Conservation (phyloP, 2,797 vertebrate species). For the Mus caroli region DNA sequence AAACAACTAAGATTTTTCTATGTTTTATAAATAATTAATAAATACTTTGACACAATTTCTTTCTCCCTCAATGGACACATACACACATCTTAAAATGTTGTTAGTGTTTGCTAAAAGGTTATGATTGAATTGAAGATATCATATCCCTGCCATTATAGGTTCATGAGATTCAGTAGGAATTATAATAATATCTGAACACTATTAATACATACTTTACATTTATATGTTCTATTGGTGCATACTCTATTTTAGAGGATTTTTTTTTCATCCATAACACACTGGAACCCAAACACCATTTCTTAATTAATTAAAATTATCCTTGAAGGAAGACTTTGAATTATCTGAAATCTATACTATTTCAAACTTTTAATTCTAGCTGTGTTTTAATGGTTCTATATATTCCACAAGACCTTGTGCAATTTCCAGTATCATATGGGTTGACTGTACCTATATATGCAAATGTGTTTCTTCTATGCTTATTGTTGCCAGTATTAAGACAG, state of each 20-base stretch:
- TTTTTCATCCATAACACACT: neutral
- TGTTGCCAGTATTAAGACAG: too few relatives aligned
- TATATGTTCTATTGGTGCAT: neutral
- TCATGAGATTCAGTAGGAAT: neutral
- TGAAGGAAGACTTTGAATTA: neutral
- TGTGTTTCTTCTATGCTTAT: neutral
- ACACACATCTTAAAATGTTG: neutral
- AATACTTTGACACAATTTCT: neutral
- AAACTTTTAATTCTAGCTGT: neutral
- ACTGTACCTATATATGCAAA: accelerated
- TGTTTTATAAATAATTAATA: neutral
- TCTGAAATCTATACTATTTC: constrained; percentile 6
- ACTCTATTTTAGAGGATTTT: neutral
- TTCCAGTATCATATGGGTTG: neutral
- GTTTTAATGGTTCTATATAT: neutral
- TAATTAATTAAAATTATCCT: neutral
- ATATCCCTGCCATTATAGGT: neutral
- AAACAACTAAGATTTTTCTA: neutral
- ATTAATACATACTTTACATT: neutral
- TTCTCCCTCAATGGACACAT: neutral
- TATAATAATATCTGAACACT: neutral
- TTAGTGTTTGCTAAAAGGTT: neutral
- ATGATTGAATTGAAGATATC: neutral
- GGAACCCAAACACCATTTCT: neutral
- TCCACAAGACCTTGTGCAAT: neutral